Percentiles rank a stretch among this genome's conserved stretches.
Conservation (phyloP, 2,113 vertebrate genomes). For the Rhinogobius similis region DNA sequence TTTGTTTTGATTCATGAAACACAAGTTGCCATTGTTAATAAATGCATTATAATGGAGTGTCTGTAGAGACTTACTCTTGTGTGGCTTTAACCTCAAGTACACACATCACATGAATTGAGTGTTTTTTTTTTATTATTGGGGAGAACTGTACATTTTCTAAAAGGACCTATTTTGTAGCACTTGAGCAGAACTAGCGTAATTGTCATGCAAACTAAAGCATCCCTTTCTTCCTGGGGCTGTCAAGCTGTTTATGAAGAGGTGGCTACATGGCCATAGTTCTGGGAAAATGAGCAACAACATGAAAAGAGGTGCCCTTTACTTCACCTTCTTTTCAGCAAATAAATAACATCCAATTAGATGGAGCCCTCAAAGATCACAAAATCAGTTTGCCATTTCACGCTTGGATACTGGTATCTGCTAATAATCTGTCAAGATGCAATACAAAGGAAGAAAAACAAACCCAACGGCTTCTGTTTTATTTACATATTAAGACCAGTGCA, state of each 20-base stretch:
- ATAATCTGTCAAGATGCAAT: slow-evolving; percentile 41
- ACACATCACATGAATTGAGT: not conserved
- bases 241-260: slow-evolving; percentile 31
- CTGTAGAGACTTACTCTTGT: not conserved
- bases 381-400: slow-evolving; percentile 62
- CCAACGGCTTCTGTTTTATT: not conserved
- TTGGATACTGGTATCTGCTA: slow-evolving; percentile 57
- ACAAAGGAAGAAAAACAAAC: slow-evolving; percentile 5
- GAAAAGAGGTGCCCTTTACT: slow-evolving; percentile 64
- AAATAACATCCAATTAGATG: slow-evolving; percentile 72
- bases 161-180: slow-evolving; percentile 2
- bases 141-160: not conserved
- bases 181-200: slow-evolving; percentile 21
- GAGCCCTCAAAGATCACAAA: slow-evolving; percentile 62
- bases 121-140: not conserved
- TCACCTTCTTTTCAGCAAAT: slow-evolving; percentile 54
- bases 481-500: not conserved
- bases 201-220: slow-evolving; percentile 25
- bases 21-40: too few species aligned
- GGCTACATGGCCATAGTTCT: slow-evolving; percentile 16
- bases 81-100: not conserved
- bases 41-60: too few species aligned
- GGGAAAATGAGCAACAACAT: slow-evolving; percentile 55
- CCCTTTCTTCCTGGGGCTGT: slow-evolving; percentile 21
- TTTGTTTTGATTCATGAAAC: too few species aligned